Evolutionary conservation across 2,888 invertebrate genomes (phyloP), one percentile per base, ranked within the genome.

Genomic region (Ceramica pisi): DNA sequence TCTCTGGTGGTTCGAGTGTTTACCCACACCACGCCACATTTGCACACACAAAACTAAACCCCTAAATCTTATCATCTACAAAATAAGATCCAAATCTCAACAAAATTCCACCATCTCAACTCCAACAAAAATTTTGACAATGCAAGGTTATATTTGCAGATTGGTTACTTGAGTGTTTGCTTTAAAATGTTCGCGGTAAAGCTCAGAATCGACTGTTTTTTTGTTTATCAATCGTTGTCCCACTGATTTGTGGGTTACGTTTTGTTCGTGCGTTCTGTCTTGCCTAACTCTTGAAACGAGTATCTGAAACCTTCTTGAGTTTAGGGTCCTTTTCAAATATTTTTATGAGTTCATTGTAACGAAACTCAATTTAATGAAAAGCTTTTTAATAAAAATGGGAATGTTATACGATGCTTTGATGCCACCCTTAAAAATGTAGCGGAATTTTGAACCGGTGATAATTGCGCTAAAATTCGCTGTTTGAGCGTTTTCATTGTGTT

Each of bases 1-100:
- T 92, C 91, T 92, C 92, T 84, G 88, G 90, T 86, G 89, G 91
- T 92, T 92, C 90, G 89, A 93, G 91, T 92, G 90, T 90, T 92
- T 91, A 88, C 88, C 87, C 86, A 84, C 81, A 85, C 86, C 82
- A 88, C 82, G 71, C 86, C 81, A 86, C 83, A 87, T 89, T 82
- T 89, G 63, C 87, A 85, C 78, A 71, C 80, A 64, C 60, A 74
- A 84, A 87, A 83, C 70, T 77, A 81, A 71, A 73, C 74, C 67
- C 67, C 56, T 69, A 71, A 66, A 61, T 81, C 86, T 80, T 92
- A 88, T 82, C 57, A 31, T 70, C 31, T 61, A 71, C 55, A 83
- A 73, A 86, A 88, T 90, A 93, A 87, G 89, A 87, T 68, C 78
- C 71, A 90, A 87, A 90, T 86, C 90, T 59, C 67, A 82, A 87